phyloP scores from a whole-genome alignment of 2,888 invertebrate genomes.

The Gisinianus flammeolus region DNA sequence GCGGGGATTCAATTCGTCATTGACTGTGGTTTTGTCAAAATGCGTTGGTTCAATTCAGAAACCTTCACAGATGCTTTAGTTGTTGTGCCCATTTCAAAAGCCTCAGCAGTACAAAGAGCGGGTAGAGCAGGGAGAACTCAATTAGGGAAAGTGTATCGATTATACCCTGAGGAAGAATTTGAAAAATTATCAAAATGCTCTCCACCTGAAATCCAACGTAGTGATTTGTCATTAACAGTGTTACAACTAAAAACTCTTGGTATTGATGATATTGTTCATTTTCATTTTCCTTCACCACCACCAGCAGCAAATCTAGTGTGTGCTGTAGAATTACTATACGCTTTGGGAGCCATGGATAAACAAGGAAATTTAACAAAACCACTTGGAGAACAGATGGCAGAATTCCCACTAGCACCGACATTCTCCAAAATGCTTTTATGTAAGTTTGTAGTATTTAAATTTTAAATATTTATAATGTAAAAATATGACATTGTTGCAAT shows the following conservation, averaged over 20 bases:
- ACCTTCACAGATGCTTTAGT: slow-evolving; percentile 84
- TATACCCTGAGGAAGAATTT: slow-evolving; percentile 80
- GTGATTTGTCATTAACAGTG: slow-evolving; percentile 82
- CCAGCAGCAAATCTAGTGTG: slow-evolving; percentile 85
- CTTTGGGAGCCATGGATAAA: slow-evolving; percentile 80
- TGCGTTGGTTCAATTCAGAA: slow-evolving; percentile 84
- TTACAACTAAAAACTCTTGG: slow-evolving; percentile 93
- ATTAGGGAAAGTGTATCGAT: slow-evolving; percentile 83
- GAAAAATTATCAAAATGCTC: slow-evolving; percentile 72
- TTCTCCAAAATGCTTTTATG: slow-evolving; percentile 84
- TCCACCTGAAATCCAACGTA: slow-evolving; percentile 91
- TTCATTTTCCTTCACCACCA: slow-evolving; percentile 91
- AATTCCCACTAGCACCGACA: slow-evolving; percentile 87
- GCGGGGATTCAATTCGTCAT: slow-evolving; percentile 84
- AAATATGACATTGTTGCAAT: neutral
- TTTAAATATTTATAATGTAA: no score
- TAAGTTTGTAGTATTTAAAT: no score
- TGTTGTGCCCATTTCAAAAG: slow-evolving; percentile 80
- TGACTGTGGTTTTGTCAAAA: slow-evolving; percentile 94
- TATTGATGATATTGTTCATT: slow-evolving; percentile 86
- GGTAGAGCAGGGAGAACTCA: slow-evolving; percentile 88
- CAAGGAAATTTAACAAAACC: slow-evolving; percentile 77
- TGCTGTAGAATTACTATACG: slow-evolving; percentile 85
- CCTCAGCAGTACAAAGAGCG: slow-evolving; percentile 89
- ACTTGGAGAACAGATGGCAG: slow-evolving; percentile 84